Base-by-base conservation (phyloP, 2,797 vertebrate genomes). In the Fistularia tabacaria region DNA sequence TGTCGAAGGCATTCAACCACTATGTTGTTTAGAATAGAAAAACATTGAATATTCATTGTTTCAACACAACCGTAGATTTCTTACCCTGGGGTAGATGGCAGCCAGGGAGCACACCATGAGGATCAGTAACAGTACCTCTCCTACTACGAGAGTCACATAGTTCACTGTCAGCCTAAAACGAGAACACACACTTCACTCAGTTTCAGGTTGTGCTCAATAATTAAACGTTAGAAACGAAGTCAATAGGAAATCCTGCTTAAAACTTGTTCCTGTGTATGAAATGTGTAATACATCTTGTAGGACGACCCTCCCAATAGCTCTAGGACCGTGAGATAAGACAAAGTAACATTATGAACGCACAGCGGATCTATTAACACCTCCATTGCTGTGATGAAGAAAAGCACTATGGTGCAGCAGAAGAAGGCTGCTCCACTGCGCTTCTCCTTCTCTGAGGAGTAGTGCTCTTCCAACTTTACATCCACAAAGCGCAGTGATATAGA, bases 381-480 rank as follows among this genome's bases (percentile, higher is more conserved):
- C 69, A 95, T 94, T 38, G 90, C 78, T 8, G 94, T 92, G 0
- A 92, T 90, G 69, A 93, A 96, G 68, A 96, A 73, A 61, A 98
- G 91, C 56, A 97, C 90, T 0, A 97, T 89, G 1, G 94, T 93
- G 76, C 93, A 94, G 77, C 94, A 95, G 87, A 91, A 92, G 82
- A 98, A 95, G 42, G 95, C 95, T 0, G 91, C 92, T 0, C 95
- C 95, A 0, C 94, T 97, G 74, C 94, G 92, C 73, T 91, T 94
- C 70, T 98, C 96, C 83, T 95, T 96, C 86, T 98, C 95, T 11
- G 93, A 90, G 0, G 95, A 96, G 85, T 93, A 98, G 25, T 90
- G 93, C 0, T 86, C 90, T 73, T 98, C 96, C 83, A 97, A 79
- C 43, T 93, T 92, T 0, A 88, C 84, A 14, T 94, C 94, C 57